Conservation (phyloP, 1,140 invertebrate genomes). For the Temnothorax nylanderi region DNA sequence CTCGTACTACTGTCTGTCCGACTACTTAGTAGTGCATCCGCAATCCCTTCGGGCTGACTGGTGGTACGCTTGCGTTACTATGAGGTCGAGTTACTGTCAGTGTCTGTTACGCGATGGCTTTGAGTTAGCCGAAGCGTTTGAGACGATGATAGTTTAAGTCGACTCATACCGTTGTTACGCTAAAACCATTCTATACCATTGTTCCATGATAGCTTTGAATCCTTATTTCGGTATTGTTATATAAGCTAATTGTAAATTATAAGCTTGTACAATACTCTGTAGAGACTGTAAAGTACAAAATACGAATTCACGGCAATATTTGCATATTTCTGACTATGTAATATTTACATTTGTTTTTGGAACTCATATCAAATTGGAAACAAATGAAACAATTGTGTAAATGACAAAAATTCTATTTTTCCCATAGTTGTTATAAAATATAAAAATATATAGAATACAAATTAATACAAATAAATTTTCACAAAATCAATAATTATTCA, state of each 20-base stretch:
- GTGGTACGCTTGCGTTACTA: background rate
- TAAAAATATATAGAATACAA: background rate
- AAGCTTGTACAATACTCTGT: background rate
- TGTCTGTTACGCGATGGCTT: slow-evolving; percentile 6
- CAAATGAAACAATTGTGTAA: background rate
- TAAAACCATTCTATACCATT: background rate
- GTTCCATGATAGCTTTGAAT: background rate
- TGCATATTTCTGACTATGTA: background rate
- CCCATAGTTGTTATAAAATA: background rate
- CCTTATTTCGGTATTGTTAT: slow-evolving; percentile 21
- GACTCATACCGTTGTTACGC: background rate
- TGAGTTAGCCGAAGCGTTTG: background rate
- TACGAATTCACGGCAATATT: background rate
- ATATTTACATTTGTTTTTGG: background rate
- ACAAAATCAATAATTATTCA: background rate
- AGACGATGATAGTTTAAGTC: background rate
- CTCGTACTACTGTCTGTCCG: background rate
- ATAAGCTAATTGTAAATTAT: background rate
- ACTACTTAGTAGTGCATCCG: too few relatives aligned
- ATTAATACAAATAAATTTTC: background rate
- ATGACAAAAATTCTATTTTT: background rate
- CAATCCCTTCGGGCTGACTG: slow-evolving; percentile 7
- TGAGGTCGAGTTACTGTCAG: slow-evolving; percentile 1
- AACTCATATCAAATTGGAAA: background rate
- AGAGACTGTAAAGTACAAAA: background rate